Percentiles rank a stretch among this genome's conserved stretches.
Conservation (phyloP, 2,888 invertebrate genomes). For the Scaptomyza reducta region DNA sequence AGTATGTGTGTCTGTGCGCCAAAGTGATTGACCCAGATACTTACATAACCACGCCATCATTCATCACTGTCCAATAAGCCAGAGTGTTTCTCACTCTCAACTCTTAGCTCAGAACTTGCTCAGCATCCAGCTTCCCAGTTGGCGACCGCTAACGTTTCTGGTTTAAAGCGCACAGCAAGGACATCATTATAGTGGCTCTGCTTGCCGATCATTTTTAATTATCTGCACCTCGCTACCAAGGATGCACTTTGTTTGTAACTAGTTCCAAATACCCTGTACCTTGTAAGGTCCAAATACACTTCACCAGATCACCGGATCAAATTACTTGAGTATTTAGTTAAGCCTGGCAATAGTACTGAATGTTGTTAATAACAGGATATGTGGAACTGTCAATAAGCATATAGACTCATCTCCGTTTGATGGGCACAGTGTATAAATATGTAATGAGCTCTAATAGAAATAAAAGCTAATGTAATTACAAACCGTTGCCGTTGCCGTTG, state of each 20-base stretch:
- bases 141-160: slow-evolving; percentile 8
- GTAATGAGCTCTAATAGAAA: slow-evolving; percentile 64
- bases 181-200: slow-evolving; percentile 58
- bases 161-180: slow-evolving; percentile 36
- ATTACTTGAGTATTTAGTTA: no score
- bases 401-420: neutral
- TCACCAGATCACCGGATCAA: no score
- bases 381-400: neutral
- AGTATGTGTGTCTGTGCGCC: neutral
- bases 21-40: slow-evolving; percentile 35
- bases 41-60: slow-evolving; percentile 23
- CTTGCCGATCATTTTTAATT: slow-evolving; percentile 67
- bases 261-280: neutral
- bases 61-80: slow-evolving; percentile 49
- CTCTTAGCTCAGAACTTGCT: neutral
- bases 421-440: slow-evolving; percentile 31
- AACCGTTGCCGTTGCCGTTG: slow-evolving; percentile 28
- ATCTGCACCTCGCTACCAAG: slow-evolving; percentile 41
- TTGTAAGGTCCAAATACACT: no score
- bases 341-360: no score
- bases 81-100: slow-evolving; percentile 26
- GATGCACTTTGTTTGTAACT: slow-evolving; percentile 8
- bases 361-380: no score
- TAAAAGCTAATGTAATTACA: slow-evolving; percentile 73
- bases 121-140: slow-evolving; percentile 1